Conservation (phyloP, 1,140 invertebrate genomes). For the Ylistrum balloti region DNA sequence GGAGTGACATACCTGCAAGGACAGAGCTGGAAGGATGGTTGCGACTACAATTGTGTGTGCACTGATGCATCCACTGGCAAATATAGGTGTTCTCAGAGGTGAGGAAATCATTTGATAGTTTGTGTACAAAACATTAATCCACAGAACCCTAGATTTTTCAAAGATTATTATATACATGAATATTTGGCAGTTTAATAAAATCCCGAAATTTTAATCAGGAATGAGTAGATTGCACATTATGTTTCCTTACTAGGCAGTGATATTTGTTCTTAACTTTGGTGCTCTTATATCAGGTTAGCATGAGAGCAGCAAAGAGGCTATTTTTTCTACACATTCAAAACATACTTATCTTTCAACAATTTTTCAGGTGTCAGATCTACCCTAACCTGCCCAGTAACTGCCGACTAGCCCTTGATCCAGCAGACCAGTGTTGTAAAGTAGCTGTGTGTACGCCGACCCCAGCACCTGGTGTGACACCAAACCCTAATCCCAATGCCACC, state of each 20-base stretch:
- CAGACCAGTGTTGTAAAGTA: constrained; percentile 69
- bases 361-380: constrained; percentile 61
- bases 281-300: too few relatives aligned
- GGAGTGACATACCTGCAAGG: constrained; percentile 71
- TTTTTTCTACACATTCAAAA: too few relatives aligned
- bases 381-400: constrained; percentile 70
- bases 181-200: too few relatives aligned
- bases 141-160: too few relatives aligned
- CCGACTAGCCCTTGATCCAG: constrained; percentile 66
- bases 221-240: too few relatives aligned
- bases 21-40: constrained; percentile 72
- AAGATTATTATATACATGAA: too few relatives aligned
- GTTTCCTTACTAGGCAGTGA: too few relatives aligned
- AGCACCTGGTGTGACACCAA: constrained; percentile 55
- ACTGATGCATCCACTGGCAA: constrained; percentile 63
- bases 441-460: constrained; percentile 58
- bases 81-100: constrained; percentile 71
- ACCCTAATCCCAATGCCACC: neutral
- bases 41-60: constrained; percentile 66
- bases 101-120: neutral
- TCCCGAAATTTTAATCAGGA: too few relatives aligned
- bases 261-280: too few relatives aligned
- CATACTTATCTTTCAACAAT: neutral
- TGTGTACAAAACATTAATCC: too few relatives aligned
- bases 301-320: too few relatives aligned